Base-by-base conservation (phyloP, 2,797 vertebrate species). In the Danio jaintianensis region DNA sequence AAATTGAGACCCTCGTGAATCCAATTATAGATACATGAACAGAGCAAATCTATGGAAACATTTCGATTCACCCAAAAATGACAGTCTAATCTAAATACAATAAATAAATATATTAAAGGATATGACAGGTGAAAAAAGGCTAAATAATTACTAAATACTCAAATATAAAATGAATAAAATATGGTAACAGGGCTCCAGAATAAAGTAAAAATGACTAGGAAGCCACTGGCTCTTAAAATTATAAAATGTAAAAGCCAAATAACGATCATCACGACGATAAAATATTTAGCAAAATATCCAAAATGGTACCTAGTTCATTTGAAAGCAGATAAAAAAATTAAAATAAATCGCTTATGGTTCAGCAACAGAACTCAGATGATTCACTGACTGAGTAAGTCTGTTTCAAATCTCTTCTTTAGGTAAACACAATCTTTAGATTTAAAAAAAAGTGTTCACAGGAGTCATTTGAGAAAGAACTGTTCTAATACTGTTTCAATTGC, bases 21-120 rank as follows among this genome's bases (percentile, higher is more conserved):
- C 77, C 47, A 80, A 58, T 66, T 73, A 56, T 58, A 85, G 47
- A 50, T 61, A 80, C 64, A 82, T 69, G 75, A 70, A 74, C 56
- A 74, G 50, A 78, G 76, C 59, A 84, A 62, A 56, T 73, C 50
- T 80, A 74, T 79, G 50, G 58, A 83, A 80, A 81, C 48, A 86
- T 72, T 82, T 83, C 62, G 38, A 61, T 78, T 59, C 88, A 89
- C 90, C 90, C 91, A 93, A 93, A 94, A 93, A 93, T 91, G 90
- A 92, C 90, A 89, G 11, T 64, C 50, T 76, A 64, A 64, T 62
- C 43, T 20, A 67, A 48, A 45, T n/a, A 74, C 48, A 69, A 59
- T 50, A 29, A 74, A 18, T 81, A 38, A 83, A 61, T 10, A 38
- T 12, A 72, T 42, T 55, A 61, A 48, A 15, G 40, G 15, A 59